Base-by-base conservation (phyloP, 2,888 invertebrate species). In the Platycheirus albimanus region DNA sequence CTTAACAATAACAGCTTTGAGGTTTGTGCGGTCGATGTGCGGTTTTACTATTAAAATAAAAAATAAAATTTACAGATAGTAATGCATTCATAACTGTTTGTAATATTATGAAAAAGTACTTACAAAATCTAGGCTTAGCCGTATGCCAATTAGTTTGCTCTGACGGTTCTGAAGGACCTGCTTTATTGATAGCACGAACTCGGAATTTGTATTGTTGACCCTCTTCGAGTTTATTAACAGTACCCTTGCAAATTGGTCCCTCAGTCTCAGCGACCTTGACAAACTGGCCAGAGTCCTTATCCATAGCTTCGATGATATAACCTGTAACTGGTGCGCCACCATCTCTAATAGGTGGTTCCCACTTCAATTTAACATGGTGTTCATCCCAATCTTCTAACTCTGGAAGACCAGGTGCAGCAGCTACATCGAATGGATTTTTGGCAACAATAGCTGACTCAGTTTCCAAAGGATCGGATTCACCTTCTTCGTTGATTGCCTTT, bases 161-260 rank as follows among this genome's bases (percentile, higher is more conserved):
- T 20, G 96, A 96, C 0, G 98, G 96, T 87, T 97, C 97, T 0
- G 97, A 97, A 45, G 94, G 95, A 1, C 99, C 99, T 51, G 98
- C 98, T 91, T 98, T 97, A 91, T 99, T 99, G 11, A 98, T 92
- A 17, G 99, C 99, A n/a, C 96, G 93, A 1, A 98, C 94, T 36
- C 98, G 93, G 93, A 98, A 99, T 90, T 98, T 98, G 90, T 99
- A 99, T 88, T 98, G 97, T 90, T 97, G 97, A 17, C 98, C 98
- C 91, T 98, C 97, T 88, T 97, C 97, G 87, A 99, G 91, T 90
- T 96, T 96, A 0, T 95, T 95, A 0, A 99, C 98, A 7, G 96
- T 95, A 28, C 97, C 98, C 87, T 95, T 95, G 89, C 96, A 96
- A 70, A 94, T 92, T 78, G 96, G 96, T 67, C 97, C 98, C 85